Evolutionary conservation across 2,113 vertebrate species (phyloP).

Genomic region (Sisor rabdophorus): DNA sequence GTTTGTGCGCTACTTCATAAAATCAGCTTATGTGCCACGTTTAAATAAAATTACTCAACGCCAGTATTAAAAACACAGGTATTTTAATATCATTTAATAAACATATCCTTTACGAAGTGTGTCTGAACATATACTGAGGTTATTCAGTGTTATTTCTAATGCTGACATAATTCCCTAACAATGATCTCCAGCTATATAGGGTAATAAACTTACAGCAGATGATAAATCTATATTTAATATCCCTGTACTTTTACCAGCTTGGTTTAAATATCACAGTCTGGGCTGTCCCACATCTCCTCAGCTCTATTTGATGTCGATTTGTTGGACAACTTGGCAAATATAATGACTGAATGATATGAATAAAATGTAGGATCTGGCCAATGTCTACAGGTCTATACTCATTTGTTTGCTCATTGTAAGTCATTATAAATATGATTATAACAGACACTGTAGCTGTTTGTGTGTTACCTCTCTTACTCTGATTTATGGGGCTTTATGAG

Average conservation of each 20-base stretch:
- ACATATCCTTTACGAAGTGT: conserved; percentile 16
- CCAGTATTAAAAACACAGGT: conserved; percentile 29
- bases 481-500: not conserved
- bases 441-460: conserved; percentile 16
- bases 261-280: conserved; percentile 45
- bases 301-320: conserved; percentile 56
- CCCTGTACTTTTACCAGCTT: conserved; percentile 41
- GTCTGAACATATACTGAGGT: conserved; percentile 49
- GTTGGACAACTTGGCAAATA: conserved; percentile 53
- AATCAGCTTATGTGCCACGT: conserved; percentile 9
- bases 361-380: conserved; percentile 22
- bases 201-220: conserved; percentile 45
- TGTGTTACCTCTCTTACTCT: not conserved
- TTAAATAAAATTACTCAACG: conserved; percentile 10
- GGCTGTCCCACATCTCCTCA: conserved; percentile 49
- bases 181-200: conserved; percentile 33
- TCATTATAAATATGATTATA: conserved; percentile 19
- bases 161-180: conserved; percentile 12
- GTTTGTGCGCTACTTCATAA: not conserved
- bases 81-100: not conserved
- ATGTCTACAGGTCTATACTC: conserved; percentile 1
- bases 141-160: conserved; percentile 19
- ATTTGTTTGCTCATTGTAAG: conserved; percentile 13
- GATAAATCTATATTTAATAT: conserved; percentile 63
- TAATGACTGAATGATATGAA: not conserved